Evolutionary conservation across 2,888 invertebrate species (phyloP), one percentile per base, ranked within the genome.

Genomic region (Cistogaster globosa): DNA sequence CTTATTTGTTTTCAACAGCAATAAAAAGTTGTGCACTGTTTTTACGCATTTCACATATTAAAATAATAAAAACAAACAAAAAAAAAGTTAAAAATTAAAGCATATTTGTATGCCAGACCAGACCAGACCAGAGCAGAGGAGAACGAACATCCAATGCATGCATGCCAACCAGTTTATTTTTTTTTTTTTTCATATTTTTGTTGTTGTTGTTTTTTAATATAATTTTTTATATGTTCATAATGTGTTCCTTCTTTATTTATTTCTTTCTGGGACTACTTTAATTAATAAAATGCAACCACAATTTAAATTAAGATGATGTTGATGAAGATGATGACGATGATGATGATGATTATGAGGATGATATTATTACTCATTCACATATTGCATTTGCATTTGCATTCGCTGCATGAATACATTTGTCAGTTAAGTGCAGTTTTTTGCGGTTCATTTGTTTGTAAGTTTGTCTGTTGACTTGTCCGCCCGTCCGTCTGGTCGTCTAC

Each of bases 221-320:
- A 26, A 12, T 51, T 58, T 26, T 42, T 62, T 71, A 55, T 68
- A 9, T 53, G 51, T 53, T 71, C 60, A 72, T 57, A 82, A 75
- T 81, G 68, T 81, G 62, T 81, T 68, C 75, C 68, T 81, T 75
- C 68, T 81, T 75, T 75, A 76, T 69, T 65, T 76, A 0, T 51
- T 42, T 32, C 65, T 75, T 84, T 76, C 80, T 85, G 81, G 68
- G 81, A 78, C 81, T 85, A 78, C 81, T 81, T 84, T 81, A 85
- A 85, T 85, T 85, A 85, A 81, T 85, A 85, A 85, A 85, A 85
- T 85, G 84, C 81, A 82, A 81, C 84, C 84, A 81, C 84, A 85
- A 85, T 82, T 85, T 81, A 85, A 85, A 85, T 77, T 81, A 81
- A 85, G 77, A 85, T 75, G 74, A 80, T 80, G 72, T 38, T 71